Percentiles rank a stretch among this genome's conserved stretches.
phyloP scores from a whole-genome alignment of 2,797 vertebrate genomes.

The Babyrousa celebensis region DNA sequence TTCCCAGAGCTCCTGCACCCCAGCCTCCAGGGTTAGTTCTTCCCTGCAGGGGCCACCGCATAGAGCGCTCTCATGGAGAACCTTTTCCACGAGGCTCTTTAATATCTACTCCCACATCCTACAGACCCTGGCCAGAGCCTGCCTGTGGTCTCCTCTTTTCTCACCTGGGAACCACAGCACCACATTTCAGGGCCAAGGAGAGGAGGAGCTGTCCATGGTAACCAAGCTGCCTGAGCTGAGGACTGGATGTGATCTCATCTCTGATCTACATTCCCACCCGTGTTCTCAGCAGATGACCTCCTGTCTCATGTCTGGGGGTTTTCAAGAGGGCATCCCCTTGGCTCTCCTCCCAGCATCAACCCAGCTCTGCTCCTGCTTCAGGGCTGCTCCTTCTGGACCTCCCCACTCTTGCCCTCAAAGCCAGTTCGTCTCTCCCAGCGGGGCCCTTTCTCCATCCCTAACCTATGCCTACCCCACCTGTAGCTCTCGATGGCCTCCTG shows the following conservation, averaged over 20 bases:
- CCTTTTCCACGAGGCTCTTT: background rate
- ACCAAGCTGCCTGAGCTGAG: rapidly evolving
- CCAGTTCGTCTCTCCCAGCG: too few species aligned
- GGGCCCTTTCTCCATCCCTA: background rate
- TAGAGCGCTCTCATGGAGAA: background rate
- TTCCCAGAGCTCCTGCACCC: background rate
- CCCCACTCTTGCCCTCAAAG: background rate
- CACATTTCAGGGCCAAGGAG: background rate
- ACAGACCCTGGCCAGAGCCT: background rate
- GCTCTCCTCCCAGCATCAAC: rapidly evolving
- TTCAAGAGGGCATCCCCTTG: background rate
- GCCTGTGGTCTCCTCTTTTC: rapidly evolving
- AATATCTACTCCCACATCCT: too few species aligned
- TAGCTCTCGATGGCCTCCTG: background rate
- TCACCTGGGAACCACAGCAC: rapidly evolving
- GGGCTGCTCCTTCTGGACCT: too few species aligned
- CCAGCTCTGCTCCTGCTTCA: background rate
- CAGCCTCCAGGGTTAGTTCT: background rate
- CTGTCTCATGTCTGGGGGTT: background rate
- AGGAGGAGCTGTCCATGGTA: too few species aligned
- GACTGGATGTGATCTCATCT: too few species aligned
- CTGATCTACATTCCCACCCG: rapidly evolving
- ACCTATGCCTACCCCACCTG: background rate
- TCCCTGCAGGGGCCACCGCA: background rate
- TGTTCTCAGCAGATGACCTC: background rate